A percentile compares a stretch with the other conserved stretches of the same genome.
phyloP scores from a whole-genome alignment of 2,113 vertebrate genomes.

The Empidonax alnorum region DNA sequence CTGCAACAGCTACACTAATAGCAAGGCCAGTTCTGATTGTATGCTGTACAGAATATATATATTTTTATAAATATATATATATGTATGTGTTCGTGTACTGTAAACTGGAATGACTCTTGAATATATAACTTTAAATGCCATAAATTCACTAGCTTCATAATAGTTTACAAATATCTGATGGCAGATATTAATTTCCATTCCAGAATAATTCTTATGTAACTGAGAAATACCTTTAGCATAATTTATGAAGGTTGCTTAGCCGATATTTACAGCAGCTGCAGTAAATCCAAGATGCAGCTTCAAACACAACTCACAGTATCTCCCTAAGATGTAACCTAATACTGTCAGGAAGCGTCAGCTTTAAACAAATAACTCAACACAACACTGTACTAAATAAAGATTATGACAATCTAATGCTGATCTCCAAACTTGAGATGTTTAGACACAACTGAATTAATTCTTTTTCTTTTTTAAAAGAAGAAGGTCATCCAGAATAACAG shows the following conservation, averaged over 20 bases:
- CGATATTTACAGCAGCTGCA: conserved; percentile 48
- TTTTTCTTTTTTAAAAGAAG: neutral
- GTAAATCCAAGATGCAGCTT: conserved; percentile 43
- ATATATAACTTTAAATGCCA: neutral
- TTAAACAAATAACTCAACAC: conserved; percentile 45
- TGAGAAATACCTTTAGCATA: conserved; percentile 42
- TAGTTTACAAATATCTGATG: neutral
- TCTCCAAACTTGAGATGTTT: conserved; percentile 20
- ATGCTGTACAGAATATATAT: neutral
- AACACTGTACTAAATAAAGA: conserved; percentile 41
- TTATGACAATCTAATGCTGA: conserved; percentile 28
- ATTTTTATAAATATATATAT: too few species aligned
- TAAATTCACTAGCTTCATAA: neutral
- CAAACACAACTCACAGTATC: conserved; percentile 30
- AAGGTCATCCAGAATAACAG: neutral
- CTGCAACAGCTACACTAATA: neutral
- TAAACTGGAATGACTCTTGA: neutral
- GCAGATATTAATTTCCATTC: neutral
- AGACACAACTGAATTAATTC: neutral
- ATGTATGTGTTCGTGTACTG: neutral
- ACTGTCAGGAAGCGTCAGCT: conserved; percentile 53
- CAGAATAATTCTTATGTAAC: neutral
- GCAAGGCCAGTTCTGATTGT: neutral
- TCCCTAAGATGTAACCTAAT: conserved; percentile 60
- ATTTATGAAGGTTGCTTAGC: conserved; percentile 41